Evolutionary conservation across 1,140 invertebrate genomes (phyloP).

Genomic region (Eubasilissa regina): DNA sequence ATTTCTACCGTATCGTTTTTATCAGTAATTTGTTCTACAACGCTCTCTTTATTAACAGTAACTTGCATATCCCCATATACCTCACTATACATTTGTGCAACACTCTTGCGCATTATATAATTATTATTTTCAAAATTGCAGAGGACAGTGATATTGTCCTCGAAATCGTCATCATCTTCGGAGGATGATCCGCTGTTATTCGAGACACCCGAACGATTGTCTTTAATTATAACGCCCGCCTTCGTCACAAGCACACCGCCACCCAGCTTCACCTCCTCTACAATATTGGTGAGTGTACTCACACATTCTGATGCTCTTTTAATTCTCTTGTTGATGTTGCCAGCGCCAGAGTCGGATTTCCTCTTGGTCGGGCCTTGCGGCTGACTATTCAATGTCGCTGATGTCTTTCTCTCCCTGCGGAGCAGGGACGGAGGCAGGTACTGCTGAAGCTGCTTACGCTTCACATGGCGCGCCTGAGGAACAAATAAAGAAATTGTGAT

Average conservation of each 20-base stretch:
- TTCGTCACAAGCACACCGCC: not conserved
- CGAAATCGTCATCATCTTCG: too few relatives aligned
- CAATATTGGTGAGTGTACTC: constrained; percentile 51
- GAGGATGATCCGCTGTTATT: too few relatives aligned
- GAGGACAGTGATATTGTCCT: too few relatives aligned
- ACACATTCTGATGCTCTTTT: constrained; percentile 68
- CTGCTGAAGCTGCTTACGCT: constrained; percentile 81
- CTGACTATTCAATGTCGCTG: constrained; percentile 62
- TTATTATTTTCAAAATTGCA: too few relatives aligned
- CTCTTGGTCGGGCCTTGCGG: constrained; percentile 61
- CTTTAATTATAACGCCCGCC: not conserved
- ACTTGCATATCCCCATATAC: too few relatives aligned
- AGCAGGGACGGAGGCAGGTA: constrained; percentile 83
- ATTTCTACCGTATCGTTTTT: too few relatives aligned
- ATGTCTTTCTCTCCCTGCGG: constrained; percentile 78
- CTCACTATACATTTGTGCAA: too few relatives aligned
- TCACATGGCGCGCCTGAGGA: constrained; percentile 77
- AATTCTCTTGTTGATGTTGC: constrained; percentile 63
- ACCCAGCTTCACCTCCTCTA: not conserved
- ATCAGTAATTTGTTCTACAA: too few relatives aligned
- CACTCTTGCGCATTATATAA: too few relatives aligned
- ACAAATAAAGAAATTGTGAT: constrained; percentile 3
- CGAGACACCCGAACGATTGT: too few relatives aligned
- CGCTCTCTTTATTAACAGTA: too few relatives aligned
- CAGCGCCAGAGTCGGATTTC: constrained; percentile 60